A percentile compares a stretch with the other conserved stretches of the same genome.
These are phyloP conservation scores for Melinaea menophilus DNA, from an alignment of 2,888 invertebrate genomes.

Conservation along the genomic window DNA sequence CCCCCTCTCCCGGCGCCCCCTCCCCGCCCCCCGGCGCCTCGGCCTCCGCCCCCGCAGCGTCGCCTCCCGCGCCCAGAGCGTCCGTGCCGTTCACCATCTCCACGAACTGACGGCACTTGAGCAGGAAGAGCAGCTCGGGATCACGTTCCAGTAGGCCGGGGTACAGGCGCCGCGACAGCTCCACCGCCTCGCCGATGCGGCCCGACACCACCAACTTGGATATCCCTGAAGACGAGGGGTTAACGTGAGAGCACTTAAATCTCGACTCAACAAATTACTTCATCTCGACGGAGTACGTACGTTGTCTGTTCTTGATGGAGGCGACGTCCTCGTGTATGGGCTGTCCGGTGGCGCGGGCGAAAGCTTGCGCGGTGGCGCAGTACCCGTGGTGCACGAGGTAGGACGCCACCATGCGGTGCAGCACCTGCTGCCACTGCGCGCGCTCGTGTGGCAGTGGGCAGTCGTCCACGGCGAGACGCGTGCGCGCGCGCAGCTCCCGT, in stretches of 20 bases:
- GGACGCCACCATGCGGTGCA: conserved; percentile 97
- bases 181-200: conserved; percentile 96
- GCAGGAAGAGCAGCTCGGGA: conserved; percentile 93
- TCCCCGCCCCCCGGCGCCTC: conserved; percentile 33
- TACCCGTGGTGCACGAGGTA: conserved; percentile 99
- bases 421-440: conserved; percentile 94
- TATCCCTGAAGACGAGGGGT: conserved; percentile 82
- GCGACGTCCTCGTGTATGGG: conserved; percentile 93
- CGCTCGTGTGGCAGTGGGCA: conserved; percentile 91
- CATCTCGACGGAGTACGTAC: conserved; percentile 73
- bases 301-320: conserved; percentile 97
- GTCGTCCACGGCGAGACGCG: conserved; percentile 89
- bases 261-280: not conserved
- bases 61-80: conserved; percentile 66
- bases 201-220: conserved; percentile 94
- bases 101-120: conserved; percentile 98
- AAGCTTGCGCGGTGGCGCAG: conserved; percentile 96
- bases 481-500: conserved; percentile 91
- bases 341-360: conserved; percentile 93
- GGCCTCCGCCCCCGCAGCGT: conserved; percentile 42
- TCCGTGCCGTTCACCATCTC: conserved; percentile 98
- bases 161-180: conserved; percentile 91
- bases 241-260: not conserved
- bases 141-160: conserved; percentile 96
- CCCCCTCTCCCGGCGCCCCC: conserved; percentile 7